Conservation (phyloP, 2,113 vertebrate species). For the Eudorcas thomsonii region DNA sequence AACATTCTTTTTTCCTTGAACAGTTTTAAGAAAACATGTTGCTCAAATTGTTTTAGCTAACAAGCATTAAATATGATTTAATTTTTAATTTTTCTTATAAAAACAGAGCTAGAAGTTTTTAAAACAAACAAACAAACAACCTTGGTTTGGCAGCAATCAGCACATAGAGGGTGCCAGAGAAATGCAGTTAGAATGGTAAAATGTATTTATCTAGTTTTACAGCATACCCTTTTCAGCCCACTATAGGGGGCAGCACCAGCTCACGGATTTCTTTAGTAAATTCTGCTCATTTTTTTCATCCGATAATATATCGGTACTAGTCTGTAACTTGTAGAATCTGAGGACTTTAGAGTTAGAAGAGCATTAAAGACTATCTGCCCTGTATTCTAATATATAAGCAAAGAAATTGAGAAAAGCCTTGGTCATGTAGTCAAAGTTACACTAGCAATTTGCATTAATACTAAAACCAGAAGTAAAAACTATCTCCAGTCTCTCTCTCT, state of each 20-base stretch:
- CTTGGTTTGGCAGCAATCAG: background rate
- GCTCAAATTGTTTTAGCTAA: background rate
- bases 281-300: background rate
- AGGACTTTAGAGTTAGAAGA: background rate
- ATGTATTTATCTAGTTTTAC: background rate
- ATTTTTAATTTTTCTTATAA: background rate
- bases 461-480: background rate
- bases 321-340: background rate
- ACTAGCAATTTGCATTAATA: background rate
- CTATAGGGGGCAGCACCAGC: constrained; percentile 45
- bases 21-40: background rate
- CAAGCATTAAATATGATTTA: background rate
- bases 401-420: background rate
- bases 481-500: background rate
- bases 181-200: background rate
- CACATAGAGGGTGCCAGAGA: background rate
- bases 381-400: background rate
- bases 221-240: too few species aligned
- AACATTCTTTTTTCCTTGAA: background rate
- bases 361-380: background rate
- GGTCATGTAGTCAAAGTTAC: background rate
- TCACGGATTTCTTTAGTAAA: background rate
- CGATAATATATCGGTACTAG: background rate
- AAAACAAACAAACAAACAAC: too few species aligned
- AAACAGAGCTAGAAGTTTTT: background rate